Evolutionary conservation across 2,113 vertebrate species (phyloP).

Genomic region (Larimichthys polyactis): DNA sequence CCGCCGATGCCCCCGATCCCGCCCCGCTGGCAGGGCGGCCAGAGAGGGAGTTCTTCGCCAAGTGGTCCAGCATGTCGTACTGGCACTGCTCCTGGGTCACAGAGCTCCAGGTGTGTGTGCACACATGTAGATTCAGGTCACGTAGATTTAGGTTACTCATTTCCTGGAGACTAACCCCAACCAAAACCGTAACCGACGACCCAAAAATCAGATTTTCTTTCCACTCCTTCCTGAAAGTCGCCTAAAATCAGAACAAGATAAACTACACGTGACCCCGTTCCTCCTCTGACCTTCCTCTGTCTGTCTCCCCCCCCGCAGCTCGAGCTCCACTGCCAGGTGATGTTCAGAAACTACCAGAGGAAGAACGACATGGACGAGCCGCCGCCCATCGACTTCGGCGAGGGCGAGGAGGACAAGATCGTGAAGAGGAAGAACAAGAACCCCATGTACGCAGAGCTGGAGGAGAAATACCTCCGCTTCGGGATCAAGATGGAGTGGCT

Average conservation of each 20-base stretch:
- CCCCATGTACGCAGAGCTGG: slow-evolving; percentile 94
- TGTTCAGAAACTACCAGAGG: slow-evolving; percentile 98
- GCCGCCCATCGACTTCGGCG: slow-evolving; percentile 91
- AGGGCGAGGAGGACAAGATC: slow-evolving; percentile 92
- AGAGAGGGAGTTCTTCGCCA: slow-evolving; percentile 97
- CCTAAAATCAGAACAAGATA: too few relatives aligned
- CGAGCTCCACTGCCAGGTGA: slow-evolving; percentile 97
- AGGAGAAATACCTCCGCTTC: slow-evolving; percentile 95
- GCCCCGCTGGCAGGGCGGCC: slow-evolving; percentile 93
- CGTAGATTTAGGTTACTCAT: not conserved
- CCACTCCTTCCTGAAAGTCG: too few relatives aligned
- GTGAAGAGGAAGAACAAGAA: slow-evolving; percentile 95
- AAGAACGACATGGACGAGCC: slow-evolving; percentile 99
- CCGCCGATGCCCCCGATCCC: slow-evolving; percentile 89
- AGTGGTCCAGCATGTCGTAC: slow-evolving; percentile 98
- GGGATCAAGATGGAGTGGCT: slow-evolving; percentile 99
- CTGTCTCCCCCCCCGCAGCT: slow-evolving; percentile 78
- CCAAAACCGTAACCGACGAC: too few relatives aligned
- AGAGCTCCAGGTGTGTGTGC: slow-evolving; percentile 94
- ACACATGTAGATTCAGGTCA: too few relatives aligned
- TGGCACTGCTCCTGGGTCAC: slow-evolving; percentile 99
- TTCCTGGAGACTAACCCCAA: too few relatives aligned
- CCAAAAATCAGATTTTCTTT: too few relatives aligned
- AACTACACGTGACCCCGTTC: not conserved
- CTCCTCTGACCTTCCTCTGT: too few relatives aligned